These are phyloP conservation scores for Aviceda leuphotes DNA, from an alignment of 2,797 vertebrate genomes.

Conservation along the genomic window DNA sequence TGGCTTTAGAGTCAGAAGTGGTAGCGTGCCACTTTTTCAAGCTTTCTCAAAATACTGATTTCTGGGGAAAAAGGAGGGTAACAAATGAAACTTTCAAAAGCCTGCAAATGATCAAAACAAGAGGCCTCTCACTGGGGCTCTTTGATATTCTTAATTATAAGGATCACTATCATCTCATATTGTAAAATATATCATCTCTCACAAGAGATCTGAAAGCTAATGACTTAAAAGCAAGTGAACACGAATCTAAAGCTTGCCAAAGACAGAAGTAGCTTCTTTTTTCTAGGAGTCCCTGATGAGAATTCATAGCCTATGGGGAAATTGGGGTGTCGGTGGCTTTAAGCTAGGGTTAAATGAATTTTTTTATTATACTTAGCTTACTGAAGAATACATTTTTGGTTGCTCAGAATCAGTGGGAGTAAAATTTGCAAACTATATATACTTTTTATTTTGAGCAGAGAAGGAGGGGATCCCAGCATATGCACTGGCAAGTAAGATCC, in stretches of 20 bases:
- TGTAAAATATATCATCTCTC: neutral
- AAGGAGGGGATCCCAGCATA: neutral
- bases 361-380: neutral
- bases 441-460: neutral
- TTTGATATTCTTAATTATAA: conserved; percentile 13
- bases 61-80: neutral
- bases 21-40: neutral
- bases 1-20: neutral
- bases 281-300: neutral
- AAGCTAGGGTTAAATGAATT: neutral
- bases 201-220: neutral
- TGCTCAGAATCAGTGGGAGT: neutral
- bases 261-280: neutral
- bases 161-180: neutral
- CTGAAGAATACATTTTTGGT: neutral
- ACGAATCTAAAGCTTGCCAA: neutral
- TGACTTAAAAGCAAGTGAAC: neutral
- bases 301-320: neutral
- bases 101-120: neutral
- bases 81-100: neutral
- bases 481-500: neutral
- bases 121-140: neutral
- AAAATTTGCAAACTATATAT: neutral
- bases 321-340: neutral
- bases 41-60: neutral